Conservation (phyloP, 2,888 invertebrate species). For the Abscondita cerata region DNA sequence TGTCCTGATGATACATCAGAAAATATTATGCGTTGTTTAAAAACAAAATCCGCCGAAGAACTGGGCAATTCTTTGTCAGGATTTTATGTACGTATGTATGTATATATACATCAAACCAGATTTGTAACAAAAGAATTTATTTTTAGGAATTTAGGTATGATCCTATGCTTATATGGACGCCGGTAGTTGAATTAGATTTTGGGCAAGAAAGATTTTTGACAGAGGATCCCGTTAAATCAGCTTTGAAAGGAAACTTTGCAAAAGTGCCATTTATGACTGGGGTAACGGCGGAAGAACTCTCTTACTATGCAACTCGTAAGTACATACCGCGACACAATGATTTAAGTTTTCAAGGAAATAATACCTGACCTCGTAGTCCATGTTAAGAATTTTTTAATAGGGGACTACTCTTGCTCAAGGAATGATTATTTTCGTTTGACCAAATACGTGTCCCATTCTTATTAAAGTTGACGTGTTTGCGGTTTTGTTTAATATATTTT, state of each 20-base stretch:
- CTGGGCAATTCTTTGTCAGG: conserved; percentile 60
- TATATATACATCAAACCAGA: not conserved
- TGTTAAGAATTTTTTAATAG: no score
- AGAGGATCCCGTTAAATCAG: conserved; percentile 65
- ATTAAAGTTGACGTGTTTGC: no score
- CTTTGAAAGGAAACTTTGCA: conserved; percentile 63
- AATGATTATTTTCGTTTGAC: no score
- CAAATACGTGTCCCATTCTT: no score
- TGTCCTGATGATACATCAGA: conserved; percentile 65
- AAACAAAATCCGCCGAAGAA: conserved; percentile 61
- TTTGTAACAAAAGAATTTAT: not conserved
- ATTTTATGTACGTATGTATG: conserved; percentile 58
- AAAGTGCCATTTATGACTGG: conserved; percentile 70
- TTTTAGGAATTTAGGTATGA: conserved; percentile 62
- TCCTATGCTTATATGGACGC: conserved; percentile 64
- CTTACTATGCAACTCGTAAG: conserved; percentile 66
- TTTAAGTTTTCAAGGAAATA: no score
- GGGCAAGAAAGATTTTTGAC: conserved; percentile 69
- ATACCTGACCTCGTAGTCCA: no score
- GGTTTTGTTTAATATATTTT: no score
- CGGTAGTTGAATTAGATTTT: conserved; percentile 69
- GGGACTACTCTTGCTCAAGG: no score
- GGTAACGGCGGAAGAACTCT: conserved; percentile 71
- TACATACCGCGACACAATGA: no score
- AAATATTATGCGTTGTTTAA: conserved; percentile 67